phyloP scores from a whole-genome alignment of 2,888 invertebrate species.

The Seira sanloemensis region DNA sequence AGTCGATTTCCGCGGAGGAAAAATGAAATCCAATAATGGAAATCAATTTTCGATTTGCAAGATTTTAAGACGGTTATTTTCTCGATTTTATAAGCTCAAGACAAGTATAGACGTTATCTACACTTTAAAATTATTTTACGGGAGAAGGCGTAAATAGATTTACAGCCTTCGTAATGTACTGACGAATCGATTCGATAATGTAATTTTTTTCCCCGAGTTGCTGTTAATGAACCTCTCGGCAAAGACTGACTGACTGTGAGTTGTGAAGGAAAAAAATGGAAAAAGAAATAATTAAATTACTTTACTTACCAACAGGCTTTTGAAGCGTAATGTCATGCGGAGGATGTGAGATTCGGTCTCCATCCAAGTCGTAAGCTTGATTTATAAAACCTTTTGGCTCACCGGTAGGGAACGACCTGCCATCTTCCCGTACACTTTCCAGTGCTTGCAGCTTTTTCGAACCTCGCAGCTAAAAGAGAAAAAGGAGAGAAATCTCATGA shows the following conservation, averaged over 20 bases:
- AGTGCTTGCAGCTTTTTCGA: constrained; percentile 82
- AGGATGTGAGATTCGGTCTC: constrained; percentile 70
- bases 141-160: not conserved
- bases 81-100: not conserved
- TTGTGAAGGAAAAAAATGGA: not conserved
- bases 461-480: no score
- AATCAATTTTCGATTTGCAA: not conserved
- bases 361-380: constrained; percentile 76
- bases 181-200: not conserved
- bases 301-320: constrained; percentile 73
- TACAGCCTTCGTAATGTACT: not conserved
- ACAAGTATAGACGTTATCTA: not conserved
- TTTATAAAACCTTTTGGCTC: constrained; percentile 75
- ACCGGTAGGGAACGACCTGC: constrained; percentile 69
- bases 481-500: no score
- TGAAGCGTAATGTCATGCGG: constrained; percentile 67
- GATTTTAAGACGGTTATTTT: not conserved
- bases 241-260: no score
- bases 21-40: no score
- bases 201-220: not conserved
- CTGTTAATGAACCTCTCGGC: not conserved
- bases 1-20: not conserved
- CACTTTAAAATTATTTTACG: not conserved
- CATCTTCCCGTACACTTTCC: constrained; percentile 74
- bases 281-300: constrained; percentile 14